Percentiles rank a stretch among this genome's conserved stretches.
Evolutionary conservation across 2,888 invertebrate genomes (phyloP).

Genomic region (Chymomyza caudatula): DNA sequence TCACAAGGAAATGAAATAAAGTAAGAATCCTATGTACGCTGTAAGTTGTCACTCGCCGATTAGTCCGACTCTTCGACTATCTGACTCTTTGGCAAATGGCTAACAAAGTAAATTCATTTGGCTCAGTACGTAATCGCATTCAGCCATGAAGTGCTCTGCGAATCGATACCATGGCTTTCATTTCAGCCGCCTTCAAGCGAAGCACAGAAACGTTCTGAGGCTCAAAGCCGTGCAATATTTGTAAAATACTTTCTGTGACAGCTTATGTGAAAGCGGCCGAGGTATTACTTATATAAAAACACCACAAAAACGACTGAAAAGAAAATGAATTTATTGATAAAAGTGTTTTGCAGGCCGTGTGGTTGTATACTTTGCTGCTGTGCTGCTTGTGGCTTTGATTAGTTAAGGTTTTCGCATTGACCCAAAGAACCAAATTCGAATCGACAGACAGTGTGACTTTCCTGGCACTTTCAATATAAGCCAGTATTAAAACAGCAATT

Average conservation of each 20-base stretch:
- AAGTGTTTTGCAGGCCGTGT: conserved; percentile 2
- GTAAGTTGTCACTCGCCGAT: conserved; percentile 46
- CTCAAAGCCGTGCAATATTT: conserved; percentile 41
- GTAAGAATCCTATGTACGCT: conserved; percentile 17
- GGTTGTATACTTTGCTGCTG: no score
- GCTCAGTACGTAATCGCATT: conserved; percentile 26
- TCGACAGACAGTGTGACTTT: conserved; percentile 23
- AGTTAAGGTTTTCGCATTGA: conserved; percentile 67
- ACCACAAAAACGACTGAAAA: conserved; percentile 27
- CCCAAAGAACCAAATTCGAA: conserved; percentile 66
- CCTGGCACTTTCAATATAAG: conserved; percentile 35
- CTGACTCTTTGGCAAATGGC: conserved; percentile 21
- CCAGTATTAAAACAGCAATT: conserved; percentile 54
- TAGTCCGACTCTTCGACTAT: neutral
- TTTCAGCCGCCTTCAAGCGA: conserved; percentile 12
- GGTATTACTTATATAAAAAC: neutral
- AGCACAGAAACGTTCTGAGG: conserved; percentile 21
- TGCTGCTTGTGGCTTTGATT: conserved; percentile 47
- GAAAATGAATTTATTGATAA: conserved; percentile 45
- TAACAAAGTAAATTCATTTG: conserved; percentile 55
- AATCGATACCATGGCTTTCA: conserved; percentile 33
- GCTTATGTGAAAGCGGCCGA: conserved; percentile 55
- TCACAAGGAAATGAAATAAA: conserved; percentile 39
- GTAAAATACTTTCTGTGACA: conserved; percentile 20
- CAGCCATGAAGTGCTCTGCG: conserved; percentile 30